Evolutionary conservation across 2,888 invertebrate genomes (phyloP).

Genomic region (Gordius sp.): DNA sequence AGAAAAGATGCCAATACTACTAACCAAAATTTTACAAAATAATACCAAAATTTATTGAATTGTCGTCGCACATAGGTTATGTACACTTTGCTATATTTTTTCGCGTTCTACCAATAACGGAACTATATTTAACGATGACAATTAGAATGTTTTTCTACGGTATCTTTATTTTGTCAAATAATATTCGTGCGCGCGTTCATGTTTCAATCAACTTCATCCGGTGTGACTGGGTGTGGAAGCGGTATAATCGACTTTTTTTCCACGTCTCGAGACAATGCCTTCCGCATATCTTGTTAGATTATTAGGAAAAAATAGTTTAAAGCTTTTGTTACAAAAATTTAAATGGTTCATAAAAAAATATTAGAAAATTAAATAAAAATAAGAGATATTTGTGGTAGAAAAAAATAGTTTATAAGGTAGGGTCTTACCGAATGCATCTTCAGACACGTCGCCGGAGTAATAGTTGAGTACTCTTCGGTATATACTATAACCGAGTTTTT

Average conservation of each 20-base stretch:
- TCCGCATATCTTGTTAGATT: slow-evolving; percentile 85
- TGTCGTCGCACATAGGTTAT: too few species aligned
- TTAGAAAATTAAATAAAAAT: slow-evolving; percentile 11
- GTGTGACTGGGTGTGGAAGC: slow-evolving; percentile 64
- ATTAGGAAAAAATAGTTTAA: too few species aligned
- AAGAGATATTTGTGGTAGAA: too few species aligned
- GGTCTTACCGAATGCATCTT: slow-evolving; percentile 72
- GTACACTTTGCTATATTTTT: too few species aligned
- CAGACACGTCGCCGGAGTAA: slow-evolving; percentile 59
- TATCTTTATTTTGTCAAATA: neutral
- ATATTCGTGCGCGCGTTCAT: neutral
- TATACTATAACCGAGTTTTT: slow-evolving; percentile 72
- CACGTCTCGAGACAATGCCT: slow-evolving; percentile 70
- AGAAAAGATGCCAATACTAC: too few species aligned
- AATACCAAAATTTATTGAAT: too few species aligned
- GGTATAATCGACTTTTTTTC: slow-evolving; percentile 74
- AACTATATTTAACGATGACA: too few species aligned
- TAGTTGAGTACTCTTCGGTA: slow-evolving; percentile 86
- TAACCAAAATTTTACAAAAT: too few species aligned
- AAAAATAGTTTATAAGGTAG: slow-evolving; percentile 18
- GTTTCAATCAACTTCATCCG: slow-evolving; percentile 62
- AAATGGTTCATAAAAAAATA: slow-evolving; percentile 19
- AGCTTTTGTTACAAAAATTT: slow-evolving; percentile 19
- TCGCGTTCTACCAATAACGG: too few species aligned
- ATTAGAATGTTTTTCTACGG: too few species aligned